A percentile compares a stretch with the other conserved stretches of the same genome.
Evolutionary conservation across 2,888 invertebrate genomes (phyloP).

Genomic region (Andrena bicolor): DNA sequence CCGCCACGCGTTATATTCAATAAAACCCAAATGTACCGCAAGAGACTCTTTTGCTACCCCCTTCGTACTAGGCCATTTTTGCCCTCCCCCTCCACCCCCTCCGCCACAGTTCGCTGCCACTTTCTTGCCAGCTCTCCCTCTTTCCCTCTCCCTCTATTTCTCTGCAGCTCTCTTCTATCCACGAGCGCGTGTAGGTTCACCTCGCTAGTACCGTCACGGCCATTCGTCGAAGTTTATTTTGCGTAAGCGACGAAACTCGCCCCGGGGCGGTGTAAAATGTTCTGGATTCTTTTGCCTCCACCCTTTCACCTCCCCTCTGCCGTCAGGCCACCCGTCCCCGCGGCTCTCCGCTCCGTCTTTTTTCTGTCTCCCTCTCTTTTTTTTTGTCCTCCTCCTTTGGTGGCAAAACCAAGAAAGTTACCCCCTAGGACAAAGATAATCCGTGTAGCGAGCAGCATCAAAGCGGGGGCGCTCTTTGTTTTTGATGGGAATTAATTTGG

Average conservation of each 20-base stretch:
- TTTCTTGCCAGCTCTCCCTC: slow-evolving; percentile 25
- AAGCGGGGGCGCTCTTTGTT: slow-evolving; percentile 59
- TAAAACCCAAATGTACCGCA: slow-evolving; percentile 81
- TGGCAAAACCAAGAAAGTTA: slow-evolving; percentile 55
- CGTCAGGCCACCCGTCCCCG: neutral
- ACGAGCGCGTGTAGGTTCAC: slow-evolving; percentile 11
- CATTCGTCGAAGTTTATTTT: slow-evolving; percentile 73
- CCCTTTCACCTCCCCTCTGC: slow-evolving; percentile 4
- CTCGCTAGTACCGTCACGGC: slow-evolving; percentile 43
- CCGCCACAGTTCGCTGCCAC: slow-evolving; percentile 20
- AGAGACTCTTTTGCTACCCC: slow-evolving; percentile 74
- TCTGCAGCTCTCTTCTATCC: neutral
- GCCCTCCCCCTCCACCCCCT: slow-evolving; percentile 21
- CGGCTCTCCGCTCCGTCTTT: slow-evolving; percentile 1
- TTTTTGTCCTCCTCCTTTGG: slow-evolving; percentile 56
- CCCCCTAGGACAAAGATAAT: slow-evolving; percentile 64
- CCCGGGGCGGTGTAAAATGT: slow-evolving; percentile 54
- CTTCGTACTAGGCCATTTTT: slow-evolving; percentile 65
- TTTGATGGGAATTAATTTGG: slow-evolving; percentile 68
- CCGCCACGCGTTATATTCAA: slow-evolving; percentile 78
- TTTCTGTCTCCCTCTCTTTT: neutral
- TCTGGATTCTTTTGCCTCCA: slow-evolving; percentile 65
- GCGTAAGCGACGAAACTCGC: slow-evolving; percentile 72
- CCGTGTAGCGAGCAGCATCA: slow-evolving; percentile 58
- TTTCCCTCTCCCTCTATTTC: neutral